phyloP scores from a whole-genome alignment of 2,888 invertebrate genomes.

The Graphium colonna region DNA sequence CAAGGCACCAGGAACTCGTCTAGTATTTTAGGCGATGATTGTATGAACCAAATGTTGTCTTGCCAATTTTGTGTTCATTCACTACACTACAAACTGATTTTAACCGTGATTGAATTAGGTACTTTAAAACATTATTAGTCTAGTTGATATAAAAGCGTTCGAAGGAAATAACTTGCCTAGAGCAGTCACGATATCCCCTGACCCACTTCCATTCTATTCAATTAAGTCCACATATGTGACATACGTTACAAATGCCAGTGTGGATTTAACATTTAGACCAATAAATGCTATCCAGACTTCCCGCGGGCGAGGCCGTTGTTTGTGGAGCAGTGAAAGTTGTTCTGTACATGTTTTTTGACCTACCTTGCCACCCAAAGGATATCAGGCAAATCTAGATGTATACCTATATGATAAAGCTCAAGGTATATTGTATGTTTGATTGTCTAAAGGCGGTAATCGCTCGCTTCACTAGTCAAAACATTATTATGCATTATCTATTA shows the following conservation, averaged over 20 bases:
- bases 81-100: no score
- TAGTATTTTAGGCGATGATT: no score
- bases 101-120: background rate
- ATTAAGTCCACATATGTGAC: background rate
- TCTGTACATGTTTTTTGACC: constrained; percentile 24
- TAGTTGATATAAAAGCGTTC: no score
- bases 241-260: background rate
- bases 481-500: background rate
- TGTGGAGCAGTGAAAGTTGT: constrained; percentile 60
- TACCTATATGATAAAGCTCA: no score
- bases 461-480: no score
- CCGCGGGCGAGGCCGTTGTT: constrained; percentile 29
- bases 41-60: no score
- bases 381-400: no score
- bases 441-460: no score
- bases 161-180: background rate
- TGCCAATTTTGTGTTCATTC: no score
- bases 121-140: background rate
- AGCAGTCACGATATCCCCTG: background rate
- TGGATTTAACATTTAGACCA: constrained; percentile 9
- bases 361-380: background rate
- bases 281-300: constrained; percentile 14
- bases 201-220: background rate
- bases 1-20: no score
- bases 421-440: no score